Evolutionary conservation across 2,797 vertebrate genomes (phyloP).

Genomic region (Taeniopygia guttata): DNA sequence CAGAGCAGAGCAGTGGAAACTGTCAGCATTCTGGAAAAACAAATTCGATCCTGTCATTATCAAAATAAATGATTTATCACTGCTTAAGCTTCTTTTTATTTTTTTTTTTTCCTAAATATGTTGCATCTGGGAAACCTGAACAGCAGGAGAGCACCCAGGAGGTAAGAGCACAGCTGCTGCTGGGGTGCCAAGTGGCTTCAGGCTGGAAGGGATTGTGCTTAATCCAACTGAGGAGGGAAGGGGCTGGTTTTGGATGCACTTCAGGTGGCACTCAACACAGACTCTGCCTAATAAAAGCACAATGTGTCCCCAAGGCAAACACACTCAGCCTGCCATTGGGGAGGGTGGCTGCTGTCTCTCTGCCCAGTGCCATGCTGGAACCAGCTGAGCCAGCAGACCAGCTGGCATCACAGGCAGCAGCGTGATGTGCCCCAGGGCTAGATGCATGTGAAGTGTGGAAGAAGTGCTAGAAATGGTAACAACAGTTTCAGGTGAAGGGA

Average conservation of each 20-base stretch:
- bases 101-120: neutral
- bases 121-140: neutral
- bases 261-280: neutral
- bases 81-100: neutral
- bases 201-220: neutral
- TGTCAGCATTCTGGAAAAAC: neutral
- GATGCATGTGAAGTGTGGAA: neutral
- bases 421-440: accelerated
- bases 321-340: neutral
- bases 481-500: neutral
- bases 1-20: neutral
- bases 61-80: neutral
- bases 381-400: neutral
- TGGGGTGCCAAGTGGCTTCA: accelerated
- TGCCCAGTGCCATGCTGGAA: neutral
- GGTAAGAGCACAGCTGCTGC: neutral
- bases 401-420: neutral
- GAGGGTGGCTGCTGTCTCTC: neutral
- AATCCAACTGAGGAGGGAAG: neutral
- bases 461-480: neutral
- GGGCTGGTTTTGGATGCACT: neutral
- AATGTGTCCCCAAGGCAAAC: neutral
- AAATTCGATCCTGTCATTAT: neutral
- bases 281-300: neutral
- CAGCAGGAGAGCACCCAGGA: neutral